A percentile compares a stretch with the other conserved stretches of the same genome.
Evolutionary conservation across 1,140 invertebrate genomes (phyloP).

Genomic region (Phocides pigmalion): DNA sequence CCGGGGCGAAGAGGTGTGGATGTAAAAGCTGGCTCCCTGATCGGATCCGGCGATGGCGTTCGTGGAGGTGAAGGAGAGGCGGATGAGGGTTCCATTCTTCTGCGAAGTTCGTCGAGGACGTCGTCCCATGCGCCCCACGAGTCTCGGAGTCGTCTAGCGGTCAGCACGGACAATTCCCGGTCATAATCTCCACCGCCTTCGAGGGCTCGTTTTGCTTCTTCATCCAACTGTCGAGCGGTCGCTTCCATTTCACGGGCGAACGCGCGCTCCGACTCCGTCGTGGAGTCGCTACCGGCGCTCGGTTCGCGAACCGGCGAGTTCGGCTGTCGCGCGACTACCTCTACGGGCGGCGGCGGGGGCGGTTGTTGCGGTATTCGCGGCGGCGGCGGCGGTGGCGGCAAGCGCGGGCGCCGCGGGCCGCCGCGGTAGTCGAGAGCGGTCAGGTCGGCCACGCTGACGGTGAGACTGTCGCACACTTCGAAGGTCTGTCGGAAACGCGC

Average conservation of each 20-base stretch:
- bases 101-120: slow-evolving; percentile 76
- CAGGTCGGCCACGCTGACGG: slow-evolving; percentile 79
- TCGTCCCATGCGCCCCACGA: slow-evolving; percentile 79
- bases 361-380: slow-evolving; percentile 49
- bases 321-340: slow-evolving; percentile 43
- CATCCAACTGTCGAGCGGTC: slow-evolving; percentile 72
- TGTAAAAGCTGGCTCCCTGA: slow-evolving; percentile 59
- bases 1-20: slow-evolving; percentile 72
- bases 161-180: slow-evolving; percentile 83
- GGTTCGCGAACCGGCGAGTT: slow-evolving; percentile 58
- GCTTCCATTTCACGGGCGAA: slow-evolving; percentile 79
- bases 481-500: slow-evolving; percentile 76
- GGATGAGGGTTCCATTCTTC: slow-evolving; percentile 62
- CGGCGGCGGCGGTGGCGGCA: slow-evolving; percentile 62
- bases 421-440: slow-evolving; percentile 77
- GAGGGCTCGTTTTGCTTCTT: slow-evolving; percentile 67
- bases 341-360: slow-evolving; percentile 55
- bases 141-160: slow-evolving; percentile 69
- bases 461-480: slow-evolving; percentile 74
- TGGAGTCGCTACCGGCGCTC: slow-evolving; percentile 77
- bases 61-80: slow-evolving; percentile 64
- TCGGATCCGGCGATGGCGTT: slow-evolving; percentile 68
- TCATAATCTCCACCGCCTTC: slow-evolving; percentile 79
- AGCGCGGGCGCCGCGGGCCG: slow-evolving; percentile 58
- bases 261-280: slow-evolving; percentile 77